Evolutionary conservation across 1,140 invertebrate genomes (phyloP).

Genomic region (Habropoda laboriosa): DNA sequence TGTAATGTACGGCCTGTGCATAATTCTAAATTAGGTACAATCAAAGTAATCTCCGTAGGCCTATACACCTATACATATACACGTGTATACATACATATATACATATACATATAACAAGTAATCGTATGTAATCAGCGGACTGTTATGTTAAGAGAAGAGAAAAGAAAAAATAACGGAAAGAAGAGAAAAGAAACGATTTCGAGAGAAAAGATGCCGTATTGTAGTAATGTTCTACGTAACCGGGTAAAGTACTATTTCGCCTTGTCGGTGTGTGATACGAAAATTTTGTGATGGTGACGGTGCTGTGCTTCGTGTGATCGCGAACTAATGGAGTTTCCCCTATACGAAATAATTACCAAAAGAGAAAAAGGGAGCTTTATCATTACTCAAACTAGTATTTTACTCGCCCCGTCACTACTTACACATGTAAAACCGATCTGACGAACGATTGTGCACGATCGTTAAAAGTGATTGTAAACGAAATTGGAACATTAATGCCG

Average conservation of each 20-base stretch:
- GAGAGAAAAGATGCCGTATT: neutral
- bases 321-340: neutral
- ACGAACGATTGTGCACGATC: neutral
- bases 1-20: slow-evolving; percentile 65
- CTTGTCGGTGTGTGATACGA: neutral
- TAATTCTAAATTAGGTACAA: slow-evolving; percentile 70
- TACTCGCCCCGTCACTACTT: slow-evolving; percentile 39
- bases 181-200: neutral
- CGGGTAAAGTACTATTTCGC: slow-evolving; percentile 63
- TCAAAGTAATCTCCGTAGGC: slow-evolving; percentile 60
- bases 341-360: neutral
- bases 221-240: slow-evolving; percentile 15
- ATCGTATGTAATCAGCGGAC: slow-evolving; percentile 30
- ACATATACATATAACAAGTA: neutral
- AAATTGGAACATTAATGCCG: slow-evolving; percentile 32
- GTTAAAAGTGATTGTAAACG: slow-evolving; percentile 59
- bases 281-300: neutral
- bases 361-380: neutral
- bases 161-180: too few species aligned
- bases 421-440: slow-evolving; percentile 45
- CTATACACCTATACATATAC: slow-evolving; percentile 40
- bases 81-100: slow-evolving; percentile 20
- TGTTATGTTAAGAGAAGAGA: neutral
- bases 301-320: neutral
- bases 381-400: slow-evolving; percentile 58